phyloP scores from a whole-genome alignment of 2,797 vertebrate species.

The Aselliscus stoliczkanus region DNA sequence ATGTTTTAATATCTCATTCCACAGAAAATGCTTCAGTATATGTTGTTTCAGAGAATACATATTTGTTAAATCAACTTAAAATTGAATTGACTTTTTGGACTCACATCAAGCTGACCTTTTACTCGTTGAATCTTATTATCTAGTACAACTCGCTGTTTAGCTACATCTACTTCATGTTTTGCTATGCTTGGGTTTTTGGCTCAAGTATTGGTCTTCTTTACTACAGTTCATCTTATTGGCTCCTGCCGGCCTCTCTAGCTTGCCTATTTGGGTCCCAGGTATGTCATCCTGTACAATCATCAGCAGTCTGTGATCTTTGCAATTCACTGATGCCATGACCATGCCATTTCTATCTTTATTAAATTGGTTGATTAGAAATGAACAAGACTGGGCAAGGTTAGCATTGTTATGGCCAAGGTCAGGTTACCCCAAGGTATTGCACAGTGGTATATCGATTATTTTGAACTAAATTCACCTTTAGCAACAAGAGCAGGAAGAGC shows the following conservation, averaged over 20 bases:
- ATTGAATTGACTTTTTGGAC: neutral
- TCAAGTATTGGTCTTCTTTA: neutral
- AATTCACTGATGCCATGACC: neutral
- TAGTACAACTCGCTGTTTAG: neutral
- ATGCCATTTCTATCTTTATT: neutral
- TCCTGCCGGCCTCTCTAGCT: neutral
- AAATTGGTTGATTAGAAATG: neutral
- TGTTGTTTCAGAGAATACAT: neutral
- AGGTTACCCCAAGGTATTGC: neutral
- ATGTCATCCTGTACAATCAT: neutral
- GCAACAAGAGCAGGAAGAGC: neutral
- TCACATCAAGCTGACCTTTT: neutral
- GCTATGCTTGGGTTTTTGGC: neutral
- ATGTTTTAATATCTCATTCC: neutral
- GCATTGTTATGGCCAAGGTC: neutral
- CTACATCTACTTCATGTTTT: neutral
- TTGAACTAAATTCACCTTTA: neutral
- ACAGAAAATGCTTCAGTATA: neutral
- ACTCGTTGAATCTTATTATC: neutral
- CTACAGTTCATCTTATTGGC: neutral
- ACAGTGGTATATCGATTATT: neutral
- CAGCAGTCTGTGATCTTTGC: neutral
- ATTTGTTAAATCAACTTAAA: conserved; percentile 29
- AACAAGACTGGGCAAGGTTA: neutral
- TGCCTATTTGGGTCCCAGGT: neutral